phyloP scores from a whole-genome alignment of 1,140 invertebrate species.

The Subanguina moxae region DNA sequence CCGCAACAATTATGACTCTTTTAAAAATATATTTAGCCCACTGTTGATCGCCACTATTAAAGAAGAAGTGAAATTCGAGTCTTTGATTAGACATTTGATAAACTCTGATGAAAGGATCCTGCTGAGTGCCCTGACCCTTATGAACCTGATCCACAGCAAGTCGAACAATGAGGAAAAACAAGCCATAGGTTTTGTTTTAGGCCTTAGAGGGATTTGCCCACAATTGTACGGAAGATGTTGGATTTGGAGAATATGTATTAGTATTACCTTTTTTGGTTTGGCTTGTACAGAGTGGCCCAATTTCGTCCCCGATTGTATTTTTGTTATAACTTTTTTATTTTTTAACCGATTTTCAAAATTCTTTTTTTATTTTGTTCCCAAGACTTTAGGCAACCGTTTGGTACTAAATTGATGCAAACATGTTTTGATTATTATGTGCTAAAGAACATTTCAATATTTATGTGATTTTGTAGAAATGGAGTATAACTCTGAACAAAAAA shows the following conservation, averaged over 20 bases:
- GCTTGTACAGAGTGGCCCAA: too few species aligned
- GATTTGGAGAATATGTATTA: too few species aligned
- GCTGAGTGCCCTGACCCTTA: conserved; percentile 34
- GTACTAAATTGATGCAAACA: background rate
- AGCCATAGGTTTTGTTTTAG: conserved; percentile 36
- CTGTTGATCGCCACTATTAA: conserved; percentile 26
- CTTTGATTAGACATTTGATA: conserved; percentile 46
- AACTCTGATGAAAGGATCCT: conserved; percentile 43
- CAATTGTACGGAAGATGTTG: too few species aligned
- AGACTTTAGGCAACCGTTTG: too few species aligned
- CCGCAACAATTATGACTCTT: too few species aligned
- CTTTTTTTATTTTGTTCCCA: too few species aligned
- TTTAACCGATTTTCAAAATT: background rate
- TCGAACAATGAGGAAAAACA: conserved; percentile 28
- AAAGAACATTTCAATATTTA: too few species aligned
- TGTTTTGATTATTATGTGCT: too few species aligned
- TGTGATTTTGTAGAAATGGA: too few species aligned
- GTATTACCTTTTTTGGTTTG: too few species aligned
- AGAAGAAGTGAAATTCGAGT: conserved; percentile 37
- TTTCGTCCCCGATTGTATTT: too few species aligned
- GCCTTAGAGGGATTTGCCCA: background rate
- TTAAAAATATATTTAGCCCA: background rate
- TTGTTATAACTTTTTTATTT: background rate
- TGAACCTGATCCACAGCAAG: conserved; percentile 38
- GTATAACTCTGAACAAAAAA: too few species aligned